Base-by-base conservation (phyloP, 2,797 vertebrate species). In the Sitta carolinensis region DNA sequence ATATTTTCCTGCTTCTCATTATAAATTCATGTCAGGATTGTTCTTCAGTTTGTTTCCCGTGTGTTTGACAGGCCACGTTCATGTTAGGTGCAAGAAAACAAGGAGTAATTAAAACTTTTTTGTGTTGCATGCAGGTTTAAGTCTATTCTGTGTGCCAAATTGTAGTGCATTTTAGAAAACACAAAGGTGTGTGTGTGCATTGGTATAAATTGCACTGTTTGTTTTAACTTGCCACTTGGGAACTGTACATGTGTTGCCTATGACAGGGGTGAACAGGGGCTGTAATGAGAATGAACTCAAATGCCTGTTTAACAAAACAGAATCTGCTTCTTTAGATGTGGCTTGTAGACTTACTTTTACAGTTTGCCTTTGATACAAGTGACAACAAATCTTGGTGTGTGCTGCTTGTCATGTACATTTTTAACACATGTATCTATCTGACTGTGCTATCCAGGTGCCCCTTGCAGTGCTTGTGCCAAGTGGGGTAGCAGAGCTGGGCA, bases 371-470 rank as follows among this genome's bases (percentile, higher is more conserved):
- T 75, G 47, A 50, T 74, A 36, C 16, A 61, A 25, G n/a, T 36
- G n/a, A 29, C 21, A 52, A 6, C 19, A 72, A 26, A 30, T 40
- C 7, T 68, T 57, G 11, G 0, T 9, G 11, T 36, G 58, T 57
- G 54, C 88, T 68, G 7, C 29, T 64, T 72, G 38, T 57, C 47
- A 3, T 8, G 26, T 58, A 4, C 58, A 5, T 78, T 67, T 80
- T 43, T 50, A 55, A 52, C 64, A 42, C n/a, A 12, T 0, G 0
- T 13, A 19, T 42, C 30, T 70, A 19, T 42, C 30, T 70, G 26
- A 15, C 25, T 32, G 51, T 63, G 52, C 42, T 51, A 13, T 27
- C 19, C n/a, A 23, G 30, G 22, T 81, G 19, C 19, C 30, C n/a
- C 61, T 76, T 73, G 48, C 32, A 20, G n/a, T 48, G 64, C 23